A percentile compares a stretch with the other conserved stretches of the same genome.
These are phyloP conservation scores for Anisognathus igniventris DNA, from an alignment of 2,797 vertebrate species.

Conservation along the genomic window DNA sequence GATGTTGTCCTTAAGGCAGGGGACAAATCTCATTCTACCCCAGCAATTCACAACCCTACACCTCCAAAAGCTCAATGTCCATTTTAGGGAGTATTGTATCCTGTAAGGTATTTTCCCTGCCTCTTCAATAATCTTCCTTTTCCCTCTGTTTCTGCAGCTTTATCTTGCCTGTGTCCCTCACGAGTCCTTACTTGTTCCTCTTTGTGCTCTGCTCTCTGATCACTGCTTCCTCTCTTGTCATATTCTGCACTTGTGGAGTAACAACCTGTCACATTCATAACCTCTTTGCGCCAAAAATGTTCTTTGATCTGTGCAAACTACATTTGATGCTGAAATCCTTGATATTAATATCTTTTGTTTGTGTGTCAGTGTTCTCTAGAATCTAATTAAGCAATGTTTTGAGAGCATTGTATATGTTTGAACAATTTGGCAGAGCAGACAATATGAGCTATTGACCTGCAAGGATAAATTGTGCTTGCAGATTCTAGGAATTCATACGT, in stretches of 20 bases:
- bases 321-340: conserved; percentile 55
- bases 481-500: conserved; percentile 4
- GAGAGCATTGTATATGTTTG: conserved; percentile 67
- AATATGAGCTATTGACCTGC: conserved; percentile 70
- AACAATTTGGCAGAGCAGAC: conserved; percentile 64
- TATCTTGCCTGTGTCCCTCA: not conserved
- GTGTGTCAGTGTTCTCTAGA: conserved; percentile 70
- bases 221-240: not conserved
- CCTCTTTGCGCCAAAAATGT: conserved; percentile 64
- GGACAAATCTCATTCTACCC: not conserved
- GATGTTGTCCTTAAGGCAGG: not conserved
- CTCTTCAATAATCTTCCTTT: not conserved
- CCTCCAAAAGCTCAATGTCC: not conserved
- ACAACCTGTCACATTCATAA: conserved; percentile 57
- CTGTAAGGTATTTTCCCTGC: not conserved
- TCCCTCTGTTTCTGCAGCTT: not conserved
- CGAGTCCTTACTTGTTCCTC: fast-evolving
- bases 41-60: not conserved
- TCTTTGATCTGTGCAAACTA: conserved; percentile 72
- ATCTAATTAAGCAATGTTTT: conserved; percentile 77
- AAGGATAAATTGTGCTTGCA: conserved; percentile 50
- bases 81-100: not conserved
- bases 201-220: conserved; percentile 18
- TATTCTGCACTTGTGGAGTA: conserved; percentile 47
- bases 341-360: conserved; percentile 76